phyloP scores from a whole-genome alignment of 2,888 invertebrate species.

The Lepidochrysops patricia region DNA sequence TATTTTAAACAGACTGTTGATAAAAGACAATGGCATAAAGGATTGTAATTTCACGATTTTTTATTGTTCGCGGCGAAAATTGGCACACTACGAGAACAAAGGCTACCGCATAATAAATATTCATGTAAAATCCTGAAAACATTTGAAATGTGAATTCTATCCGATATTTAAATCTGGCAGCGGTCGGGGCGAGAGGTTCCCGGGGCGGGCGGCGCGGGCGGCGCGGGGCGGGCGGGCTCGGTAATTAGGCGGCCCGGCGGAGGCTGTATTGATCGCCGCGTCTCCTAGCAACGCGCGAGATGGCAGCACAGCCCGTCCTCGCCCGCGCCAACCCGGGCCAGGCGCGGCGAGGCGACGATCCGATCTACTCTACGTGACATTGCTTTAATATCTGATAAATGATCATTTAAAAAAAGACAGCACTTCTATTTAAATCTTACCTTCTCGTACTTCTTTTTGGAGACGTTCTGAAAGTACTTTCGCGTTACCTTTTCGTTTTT shows the following conservation, averaged over 20 bases:
- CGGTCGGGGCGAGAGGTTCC: conserved; percentile 51
- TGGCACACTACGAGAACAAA: conserved; percentile 33
- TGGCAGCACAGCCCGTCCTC: conserved; percentile 60
- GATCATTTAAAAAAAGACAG: conserved; percentile 60
- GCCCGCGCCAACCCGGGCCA: conserved; percentile 26
- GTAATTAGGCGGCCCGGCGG: conserved; percentile 74
- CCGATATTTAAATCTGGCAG: conserved; percentile 68
- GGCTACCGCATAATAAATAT: conserved; percentile 50
- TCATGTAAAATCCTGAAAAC: conserved; percentile 53
- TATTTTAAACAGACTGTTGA: background rate
- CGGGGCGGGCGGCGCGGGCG: conserved; percentile 35
- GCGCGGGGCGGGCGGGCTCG: conserved; percentile 32
- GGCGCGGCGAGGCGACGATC: conserved; percentile 36
- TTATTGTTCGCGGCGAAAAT: conserved; percentile 20
- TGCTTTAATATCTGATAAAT: conserved; percentile 64
- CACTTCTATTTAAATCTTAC: conserved; percentile 35
- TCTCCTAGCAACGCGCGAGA: conserved; percentile 71
- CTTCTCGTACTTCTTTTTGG: conserved; percentile 35
- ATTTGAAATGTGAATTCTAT: conserved; percentile 70
- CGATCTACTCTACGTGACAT: conserved; percentile 60
- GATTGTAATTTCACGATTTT: conserved; percentile 8
- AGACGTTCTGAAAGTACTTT: conserved; percentile 25
- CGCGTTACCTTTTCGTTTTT: conserved; percentile 27
- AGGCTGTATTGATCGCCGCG: conserved; percentile 72
- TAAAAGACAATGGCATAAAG: conserved; percentile 5